Evolutionary conservation across 2,113 vertebrate species (phyloP), one percentile per base, ranked within the genome.

Genomic region (Romanogobio albipinnatus): DNA sequence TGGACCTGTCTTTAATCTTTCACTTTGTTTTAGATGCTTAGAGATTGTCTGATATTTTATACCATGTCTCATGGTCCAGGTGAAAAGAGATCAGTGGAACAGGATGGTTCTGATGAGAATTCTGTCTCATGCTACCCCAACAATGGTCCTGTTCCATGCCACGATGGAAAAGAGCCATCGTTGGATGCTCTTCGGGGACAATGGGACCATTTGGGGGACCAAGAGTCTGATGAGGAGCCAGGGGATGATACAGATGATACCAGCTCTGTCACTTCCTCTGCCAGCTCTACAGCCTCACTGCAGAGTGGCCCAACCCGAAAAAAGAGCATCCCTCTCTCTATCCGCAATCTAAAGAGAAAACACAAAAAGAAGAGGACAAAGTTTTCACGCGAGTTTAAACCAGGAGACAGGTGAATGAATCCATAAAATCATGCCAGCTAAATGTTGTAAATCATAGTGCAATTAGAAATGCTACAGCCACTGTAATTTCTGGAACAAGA

Each of bases 281-380:
- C 98, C 0, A 99, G 98, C 92, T 99, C 97, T 89, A 99, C 97
- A 0, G 96, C 97, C 4, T 99, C 98, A 0, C 98, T 97, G 3
- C 97, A 99, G 92, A 99, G 98, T 0, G 96, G 95, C 68, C 89
- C 94, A 0, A 90, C 95, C 39, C 96, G 98, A 15, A 99, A 96
- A 90, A 99, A 99, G 78, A 99, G 97, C 91, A 96, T 99, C 88
- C 98, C 98, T 0, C 95, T 99, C 8, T 99, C 97, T 49, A 98
- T 99, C 91, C 97, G 96, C 76, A 99, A 98, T 91, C 91, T 99
- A 62, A 99, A 99, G 92, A 94, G 97, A 79, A 99, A 99, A 86
- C 98, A 99, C 93, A 99, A 99, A 94, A 96, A 99, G 93, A 99
- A 99, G 95, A 97, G 98, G 93, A 98, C 95, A 15, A 99, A 98